phyloP scores from a whole-genome alignment of 2,888 invertebrate species.

The Bellardia bayeri region DNA sequence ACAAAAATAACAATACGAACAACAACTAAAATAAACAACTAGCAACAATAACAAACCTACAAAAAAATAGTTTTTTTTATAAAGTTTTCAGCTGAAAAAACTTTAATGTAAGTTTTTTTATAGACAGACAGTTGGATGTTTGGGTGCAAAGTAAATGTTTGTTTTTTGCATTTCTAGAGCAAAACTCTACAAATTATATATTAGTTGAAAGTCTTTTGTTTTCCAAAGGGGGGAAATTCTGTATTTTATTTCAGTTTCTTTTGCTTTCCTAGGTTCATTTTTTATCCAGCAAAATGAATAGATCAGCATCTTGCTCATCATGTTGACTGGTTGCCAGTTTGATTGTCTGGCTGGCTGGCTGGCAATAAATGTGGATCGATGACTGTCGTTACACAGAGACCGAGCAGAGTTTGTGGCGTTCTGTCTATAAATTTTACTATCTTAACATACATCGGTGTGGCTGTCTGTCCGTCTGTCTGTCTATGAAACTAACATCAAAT shows the following conservation, averaged over 20 bases:
- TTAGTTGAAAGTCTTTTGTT: conserved; percentile 36
- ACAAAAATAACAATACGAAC: background rate
- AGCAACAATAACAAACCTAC: conserved; percentile 21
- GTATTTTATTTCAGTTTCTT: background rate
- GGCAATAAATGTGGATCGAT: conserved; percentile 46
- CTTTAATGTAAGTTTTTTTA: conserved; percentile 16
- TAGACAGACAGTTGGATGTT: background rate
- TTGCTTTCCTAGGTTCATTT: background rate
- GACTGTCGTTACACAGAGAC: conserved; percentile 41
- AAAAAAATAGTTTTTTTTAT: conserved; percentile 13
- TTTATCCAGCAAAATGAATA: conserved; percentile 47
- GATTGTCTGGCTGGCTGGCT: conserved; percentile 25
- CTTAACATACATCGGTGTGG: conserved; percentile 26
- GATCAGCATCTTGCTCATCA: conserved; percentile 69
- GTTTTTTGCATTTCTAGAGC: conserved; percentile 66
- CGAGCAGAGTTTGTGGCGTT: background rate
- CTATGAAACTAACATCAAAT: conserved; percentile 49
- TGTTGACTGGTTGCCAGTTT: conserved; percentile 43
- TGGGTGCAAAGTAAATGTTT: conserved; percentile 67
- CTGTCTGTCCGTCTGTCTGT: conserved; percentile 5
- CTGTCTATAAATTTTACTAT: background rate
- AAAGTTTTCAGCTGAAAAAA: conserved; percentile 40
- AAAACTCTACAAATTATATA: conserved; percentile 70
- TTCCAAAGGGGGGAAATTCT: conserved; percentile 57
- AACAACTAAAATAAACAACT: conserved; percentile 51